A percentile compares a stretch with the other conserved stretches of the same genome.
Conservation (phyloP, 2,113 vertebrate species). For the Myotis lucifugus region DNA sequence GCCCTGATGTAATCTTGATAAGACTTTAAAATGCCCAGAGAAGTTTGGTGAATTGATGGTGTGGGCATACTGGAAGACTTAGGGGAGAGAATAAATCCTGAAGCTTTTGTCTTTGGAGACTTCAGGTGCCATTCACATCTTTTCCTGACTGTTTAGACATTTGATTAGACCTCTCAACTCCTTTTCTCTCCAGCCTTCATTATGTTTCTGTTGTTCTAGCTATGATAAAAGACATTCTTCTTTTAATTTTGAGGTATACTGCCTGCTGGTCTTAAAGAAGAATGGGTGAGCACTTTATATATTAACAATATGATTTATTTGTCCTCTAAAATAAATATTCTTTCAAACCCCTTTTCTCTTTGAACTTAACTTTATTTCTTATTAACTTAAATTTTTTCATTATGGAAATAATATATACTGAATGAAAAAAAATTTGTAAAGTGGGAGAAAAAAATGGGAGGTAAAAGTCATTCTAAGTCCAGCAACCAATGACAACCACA, state of each 20-base stretch:
- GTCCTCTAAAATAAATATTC: slow-evolving; percentile 16
- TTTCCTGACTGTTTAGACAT: background rate
- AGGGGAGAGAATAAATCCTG: background rate
- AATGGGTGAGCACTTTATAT: background rate
- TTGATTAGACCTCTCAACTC: background rate
- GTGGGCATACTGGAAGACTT: background rate
- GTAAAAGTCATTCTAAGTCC: slow-evolving; percentile 16
- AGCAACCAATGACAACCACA: background rate
- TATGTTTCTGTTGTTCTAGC: background rate
- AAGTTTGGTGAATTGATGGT: background rate
- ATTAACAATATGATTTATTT: slow-evolving; percentile 20
- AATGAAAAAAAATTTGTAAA: slow-evolving; percentile 17
- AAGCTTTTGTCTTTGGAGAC: background rate
- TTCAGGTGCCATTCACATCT: background rate
- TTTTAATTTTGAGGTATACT: slow-evolving; percentile 27
- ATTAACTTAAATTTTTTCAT: background rate
- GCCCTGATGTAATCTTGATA: background rate
- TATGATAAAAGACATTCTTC: slow-evolving; percentile 1
- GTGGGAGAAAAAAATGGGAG: background rate
- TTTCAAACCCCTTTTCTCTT: background rate
- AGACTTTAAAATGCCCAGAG: background rate
- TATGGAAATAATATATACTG: slow-evolving; percentile 15
- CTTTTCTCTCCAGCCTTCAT: slow-evolving; percentile 31
- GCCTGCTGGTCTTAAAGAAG: background rate
- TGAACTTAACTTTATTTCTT: slow-evolving; percentile 27